phyloP scores from a whole-genome alignment of 2,113 vertebrate species.

The Patagioenas fasciata region DNA sequence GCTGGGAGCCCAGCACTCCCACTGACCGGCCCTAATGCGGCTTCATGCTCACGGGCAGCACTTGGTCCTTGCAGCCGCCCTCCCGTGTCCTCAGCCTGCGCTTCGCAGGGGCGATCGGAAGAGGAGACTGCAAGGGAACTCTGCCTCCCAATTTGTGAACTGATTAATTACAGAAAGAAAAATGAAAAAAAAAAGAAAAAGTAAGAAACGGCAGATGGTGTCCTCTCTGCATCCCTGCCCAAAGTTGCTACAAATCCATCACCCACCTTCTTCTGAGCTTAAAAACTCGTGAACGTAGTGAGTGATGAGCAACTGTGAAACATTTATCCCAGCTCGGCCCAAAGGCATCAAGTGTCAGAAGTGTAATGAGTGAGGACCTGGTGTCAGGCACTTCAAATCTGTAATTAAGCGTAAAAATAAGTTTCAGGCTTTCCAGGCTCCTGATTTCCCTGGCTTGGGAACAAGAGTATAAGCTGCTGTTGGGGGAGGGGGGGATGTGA shows the following conservation, averaged over 20 bases:
- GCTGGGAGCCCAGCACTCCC: background rate
- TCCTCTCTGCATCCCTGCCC: constrained; percentile 18
- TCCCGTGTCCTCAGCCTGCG: background rate
- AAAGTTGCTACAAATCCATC: constrained; percentile 26
- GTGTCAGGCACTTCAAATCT: background rate
- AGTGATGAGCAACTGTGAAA: background rate
- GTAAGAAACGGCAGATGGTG: constrained; percentile 25
- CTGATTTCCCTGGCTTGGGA: background rate
- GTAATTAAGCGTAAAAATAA: background rate
- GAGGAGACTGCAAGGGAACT: background rate
- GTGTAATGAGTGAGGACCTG: background rate
- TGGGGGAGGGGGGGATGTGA: too few relatives aligned
- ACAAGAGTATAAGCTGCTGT: accelerated
- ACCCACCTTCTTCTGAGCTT: background rate
- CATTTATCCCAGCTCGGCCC: background rate
- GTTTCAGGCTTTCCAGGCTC: background rate
- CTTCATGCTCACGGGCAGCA: background rate
- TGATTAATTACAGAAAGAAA: constrained; percentile 8
- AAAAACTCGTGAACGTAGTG: background rate
- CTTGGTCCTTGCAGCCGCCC: background rate
- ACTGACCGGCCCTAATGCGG: background rate
- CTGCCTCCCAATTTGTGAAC: background rate
- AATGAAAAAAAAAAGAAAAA: background rate
- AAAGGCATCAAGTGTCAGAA: background rate
- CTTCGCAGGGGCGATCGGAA: accelerated